Percentiles rank a stretch among this genome's conserved stretches.
phyloP scores from a whole-genome alignment of 2,797 vertebrate genomes.

The Argyrosomus regius region DNA sequence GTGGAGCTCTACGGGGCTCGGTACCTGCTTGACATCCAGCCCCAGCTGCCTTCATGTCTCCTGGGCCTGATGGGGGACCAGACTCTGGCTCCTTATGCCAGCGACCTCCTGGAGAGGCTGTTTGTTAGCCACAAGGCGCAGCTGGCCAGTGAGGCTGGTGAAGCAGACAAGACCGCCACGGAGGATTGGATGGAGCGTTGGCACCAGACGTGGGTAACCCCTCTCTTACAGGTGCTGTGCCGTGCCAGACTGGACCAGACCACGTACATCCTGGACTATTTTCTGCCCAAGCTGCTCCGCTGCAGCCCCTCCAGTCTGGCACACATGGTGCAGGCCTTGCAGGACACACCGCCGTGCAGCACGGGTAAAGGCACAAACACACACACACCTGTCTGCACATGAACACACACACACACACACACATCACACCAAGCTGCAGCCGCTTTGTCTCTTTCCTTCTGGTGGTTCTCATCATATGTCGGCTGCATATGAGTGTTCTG shows the following conservation, averaged over 20 bases:
- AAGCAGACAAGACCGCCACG: slow-evolving; percentile 12
- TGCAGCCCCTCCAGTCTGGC: slow-evolving; percentile 91
- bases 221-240: slow-evolving; percentile 91
- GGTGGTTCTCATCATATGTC: neutral
- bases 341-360: slow-evolving; percentile 69
- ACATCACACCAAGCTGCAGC: neutral
- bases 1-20: slow-evolving; percentile 90
- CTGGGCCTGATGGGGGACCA: slow-evolving; percentile 93
- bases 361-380: slow-evolving; percentile 64
- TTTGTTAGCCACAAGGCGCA: slow-evolving; percentile 92
- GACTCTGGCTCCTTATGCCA: slow-evolving; percentile 92
- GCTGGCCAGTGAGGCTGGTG: slow-evolving; percentile 74
- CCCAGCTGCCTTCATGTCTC: slow-evolving; percentile 87
- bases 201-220: slow-evolving; percentile 94
- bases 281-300: slow-evolving; percentile 92
- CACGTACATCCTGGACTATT: slow-evolving; percentile 94
- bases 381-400: neutral
- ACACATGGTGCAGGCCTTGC: slow-evolving; percentile 93
- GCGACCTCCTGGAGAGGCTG: slow-evolving; percentile 94
- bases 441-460: neutral
- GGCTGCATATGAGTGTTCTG: neutral
- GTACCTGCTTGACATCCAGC: slow-evolving; percentile 86
- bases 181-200: slow-evolving; percentile 87
- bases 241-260: slow-evolving; percentile 90
- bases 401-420: neutral